phyloP scores from a whole-genome alignment of 2,113 vertebrate genomes.

The Sebastes schlegelii region DNA sequence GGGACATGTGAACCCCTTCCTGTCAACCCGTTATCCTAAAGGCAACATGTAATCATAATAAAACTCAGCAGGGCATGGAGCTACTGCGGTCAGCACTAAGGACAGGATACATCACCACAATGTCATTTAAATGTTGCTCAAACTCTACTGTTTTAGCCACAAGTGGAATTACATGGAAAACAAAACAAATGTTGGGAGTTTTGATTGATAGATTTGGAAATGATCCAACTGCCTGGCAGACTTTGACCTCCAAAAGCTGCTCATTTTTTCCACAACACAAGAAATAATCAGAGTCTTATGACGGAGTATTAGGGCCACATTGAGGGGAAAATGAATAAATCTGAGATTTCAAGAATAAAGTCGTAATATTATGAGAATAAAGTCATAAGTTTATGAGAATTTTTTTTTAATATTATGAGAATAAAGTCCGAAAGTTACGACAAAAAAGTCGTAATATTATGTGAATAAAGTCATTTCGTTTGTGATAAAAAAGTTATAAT shows the following conservation, averaged over 20 bases:
- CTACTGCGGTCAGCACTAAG: not conserved
- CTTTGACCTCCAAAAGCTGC: not conserved
- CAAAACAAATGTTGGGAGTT: not conserved
- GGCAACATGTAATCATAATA: not conserved
- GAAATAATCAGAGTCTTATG: not conserved
- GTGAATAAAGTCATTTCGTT: too few species aligned
- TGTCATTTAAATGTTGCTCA: not conserved
- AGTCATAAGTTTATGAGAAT: too few species aligned
- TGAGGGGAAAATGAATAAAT: too few species aligned
- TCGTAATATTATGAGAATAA: too few species aligned
- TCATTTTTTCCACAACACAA: not conserved
- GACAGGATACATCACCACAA: not conserved
- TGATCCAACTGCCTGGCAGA: not conserved
- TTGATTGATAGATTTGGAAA: not conserved
- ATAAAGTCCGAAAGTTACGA: too few species aligned
- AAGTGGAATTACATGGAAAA: not conserved
- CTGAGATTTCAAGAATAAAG: too few species aligned
- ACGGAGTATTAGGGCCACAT: too few species aligned
- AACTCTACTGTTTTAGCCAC: not conserved
- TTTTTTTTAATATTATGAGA: too few species aligned
- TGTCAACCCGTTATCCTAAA: constrained; percentile 12
- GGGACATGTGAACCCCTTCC: constrained; percentile 12
- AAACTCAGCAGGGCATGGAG: not conserved
- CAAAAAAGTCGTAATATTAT: too few species aligned
- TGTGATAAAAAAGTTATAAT: too few species aligned